Base-by-base conservation (phyloP, 2,888 invertebrate genomes). In the Prionchulus punctatus region DNA sequence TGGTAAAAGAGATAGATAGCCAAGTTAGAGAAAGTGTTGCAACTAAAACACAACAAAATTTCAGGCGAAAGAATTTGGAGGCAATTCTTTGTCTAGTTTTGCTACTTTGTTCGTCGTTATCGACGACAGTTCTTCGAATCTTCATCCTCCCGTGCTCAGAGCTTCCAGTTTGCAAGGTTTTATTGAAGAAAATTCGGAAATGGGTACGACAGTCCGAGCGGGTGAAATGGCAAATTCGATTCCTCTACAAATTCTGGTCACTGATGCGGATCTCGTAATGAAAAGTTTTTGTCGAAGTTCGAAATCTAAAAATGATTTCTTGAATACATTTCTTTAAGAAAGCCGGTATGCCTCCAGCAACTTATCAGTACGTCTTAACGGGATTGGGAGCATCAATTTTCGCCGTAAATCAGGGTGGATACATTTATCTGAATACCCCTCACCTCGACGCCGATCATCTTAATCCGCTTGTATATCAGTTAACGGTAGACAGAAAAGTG, bases 321-420 rank as follows among this genome's bases (percentile, higher is more conserved):
- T n/a, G n/a, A n/a, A n/a, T n/a, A n/a, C n/a, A 45, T 45, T n/a
- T 30, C 50, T 61, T 69, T 54, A 57, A 68, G 68, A 62, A 67
- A 59, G 66, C 70, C 18, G 69, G 69, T 28, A 70, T 67, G 67
- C 64, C 67, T 4, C 66, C 69, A 30, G 70, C 69, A 23, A 67
- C 68, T 4, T 70, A 70, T 55, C 70, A 70, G 58, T 70, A 70
- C 61, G 62, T 70, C 25, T 58, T 70, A 4, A 67, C 65, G 28
- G 70, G 70, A 15, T 59, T 62, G 31, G 70, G 70, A 0, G 68
- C 70, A 1, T 65, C 66, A 18, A 64, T 69, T 4, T 70, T 70
- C 53, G 70, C 68, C 1, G 67, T 70, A 4, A 67, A 70, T 55
- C 70, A 68, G 48, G 59, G 65, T 12, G 70, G 70, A 25, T 67